Conservation (phyloP, 2,888 invertebrate genomes). For the Lycophotia porphyrea region DNA sequence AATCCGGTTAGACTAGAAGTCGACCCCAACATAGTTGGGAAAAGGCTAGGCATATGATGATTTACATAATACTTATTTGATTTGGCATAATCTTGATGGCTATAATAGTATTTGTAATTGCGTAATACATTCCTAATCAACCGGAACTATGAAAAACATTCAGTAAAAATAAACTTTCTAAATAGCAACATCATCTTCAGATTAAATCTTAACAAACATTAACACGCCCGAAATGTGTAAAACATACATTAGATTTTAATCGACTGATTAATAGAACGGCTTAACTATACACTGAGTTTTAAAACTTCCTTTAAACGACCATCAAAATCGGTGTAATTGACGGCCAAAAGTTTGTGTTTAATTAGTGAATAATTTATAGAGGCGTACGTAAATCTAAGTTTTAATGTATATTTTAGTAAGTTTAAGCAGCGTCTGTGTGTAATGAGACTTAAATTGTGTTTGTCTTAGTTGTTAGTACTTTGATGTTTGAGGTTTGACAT, state of each 20-base stretch:
- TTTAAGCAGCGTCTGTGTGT: conserved; percentile 55
- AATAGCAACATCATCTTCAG: conserved; percentile 18
- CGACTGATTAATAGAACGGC: conserved; percentile 41
- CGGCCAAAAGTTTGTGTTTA: conserved; percentile 48
- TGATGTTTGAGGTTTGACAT: conserved; percentile 52
- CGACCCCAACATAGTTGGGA: neutral
- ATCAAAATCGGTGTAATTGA: conserved; percentile 54
- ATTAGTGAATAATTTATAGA: conserved; percentile 58
- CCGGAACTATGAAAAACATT: conserved; percentile 23
- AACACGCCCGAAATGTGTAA: conserved; percentile 47
- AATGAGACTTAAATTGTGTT: conserved; percentile 62
- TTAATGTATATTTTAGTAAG: conserved; percentile 63
- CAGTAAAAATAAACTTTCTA: conserved; percentile 48
- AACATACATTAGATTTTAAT: conserved; percentile 54
- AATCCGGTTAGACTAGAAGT: neutral
- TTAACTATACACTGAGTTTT: conserved; percentile 36
- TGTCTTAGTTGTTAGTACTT: conserved; percentile 53
- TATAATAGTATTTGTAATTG: conserved; percentile 12
- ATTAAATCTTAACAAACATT: conserved; percentile 52
- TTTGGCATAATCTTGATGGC: conserved; percentile 2
- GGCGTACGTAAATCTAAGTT: conserved; percentile 50
- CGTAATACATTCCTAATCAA: conserved; percentile 17
- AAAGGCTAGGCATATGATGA: neutral
- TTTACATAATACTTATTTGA: neutral
- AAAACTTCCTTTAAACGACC: conserved; percentile 55